phyloP scores from a whole-genome alignment of 2,888 invertebrate species.

The Xestia ashworthii region DNA sequence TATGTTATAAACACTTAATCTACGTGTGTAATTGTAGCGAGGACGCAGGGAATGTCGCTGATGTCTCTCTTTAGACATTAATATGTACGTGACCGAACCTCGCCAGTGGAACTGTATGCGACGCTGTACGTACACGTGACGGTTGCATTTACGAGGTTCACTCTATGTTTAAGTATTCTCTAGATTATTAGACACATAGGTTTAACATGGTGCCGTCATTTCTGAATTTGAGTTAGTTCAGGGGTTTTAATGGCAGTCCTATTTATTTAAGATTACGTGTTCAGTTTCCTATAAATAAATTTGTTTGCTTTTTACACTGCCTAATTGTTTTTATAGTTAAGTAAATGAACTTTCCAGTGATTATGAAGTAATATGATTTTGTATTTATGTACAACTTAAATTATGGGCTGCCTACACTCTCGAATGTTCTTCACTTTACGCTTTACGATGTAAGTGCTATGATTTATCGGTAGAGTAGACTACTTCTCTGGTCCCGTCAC shows the following conservation, averaged over 20 bases:
- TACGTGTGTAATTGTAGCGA: conserved; percentile 87
- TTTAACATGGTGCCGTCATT: conserved; percentile 86
- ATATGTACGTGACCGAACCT: conserved; percentile 76
- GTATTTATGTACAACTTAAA: conserved; percentile 71
- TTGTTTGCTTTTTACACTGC: conserved; percentile 76
- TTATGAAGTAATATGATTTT: conserved; percentile 68
- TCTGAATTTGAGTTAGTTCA: conserved; percentile 90
- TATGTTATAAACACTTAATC: conserved; percentile 84
- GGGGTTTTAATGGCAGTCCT: conserved; percentile 83
- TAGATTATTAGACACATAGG: conserved; percentile 84
- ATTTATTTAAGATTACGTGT: conserved; percentile 73
- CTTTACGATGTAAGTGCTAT: conserved; percentile 84
- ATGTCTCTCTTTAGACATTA: conserved; percentile 81
- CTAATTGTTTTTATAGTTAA: conserved; percentile 72
- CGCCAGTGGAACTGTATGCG: conserved; percentile 74
- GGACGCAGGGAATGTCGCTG: conserved; percentile 75
- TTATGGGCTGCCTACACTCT: conserved; percentile 85
- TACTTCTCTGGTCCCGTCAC: conserved; percentile 85
- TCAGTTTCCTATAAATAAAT: conserved; percentile 68
- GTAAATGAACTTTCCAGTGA: conserved; percentile 77
- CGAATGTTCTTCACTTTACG: conserved; percentile 82
- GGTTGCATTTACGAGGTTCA: conserved; percentile 81
- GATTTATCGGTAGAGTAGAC: conserved; percentile 82
- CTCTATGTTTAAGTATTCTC: conserved; percentile 87
- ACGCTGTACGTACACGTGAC: conserved; percentile 60